Base-by-base conservation (phyloP, 2,888 invertebrate species). In the Eutolmus rufibarbis region DNA sequence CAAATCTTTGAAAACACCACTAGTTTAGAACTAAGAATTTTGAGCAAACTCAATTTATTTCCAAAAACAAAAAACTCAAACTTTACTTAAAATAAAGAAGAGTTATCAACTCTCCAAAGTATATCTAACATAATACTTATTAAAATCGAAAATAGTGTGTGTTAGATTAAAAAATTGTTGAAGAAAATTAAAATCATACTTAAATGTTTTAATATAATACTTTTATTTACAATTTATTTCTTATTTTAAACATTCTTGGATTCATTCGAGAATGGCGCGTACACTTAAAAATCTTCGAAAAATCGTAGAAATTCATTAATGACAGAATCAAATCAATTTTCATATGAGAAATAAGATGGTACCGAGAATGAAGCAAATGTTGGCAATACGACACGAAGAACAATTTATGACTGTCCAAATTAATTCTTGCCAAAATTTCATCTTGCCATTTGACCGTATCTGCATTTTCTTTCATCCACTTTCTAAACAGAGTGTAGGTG, bases 301-400 rank as follows among this genome's bases (percentile, higher is more conserved):
- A 77, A 34, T 77, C 77, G 7, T 43, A 12, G n/a, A 8, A 37
- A 40, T 77, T 77, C 31, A 37, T 40, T 14, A 77, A 14, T 7
- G 77, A 19, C 43, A 77, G n/a, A 23, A 77, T 40, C 8, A n/a
- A 7, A 34, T n/a, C 8, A 8, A n/a, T 19, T 16, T 14, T 40
- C 7, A n/a, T 5, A 12, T 14, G 9, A 37, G 37, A 37, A 37
- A n/a, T n/a, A 37, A 8, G 5, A 7, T 4, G 3, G 8, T 2
- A 14, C 12, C 2, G 12, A 16, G n/a, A 40, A 43, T 28, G n/a
- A 23, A 16, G n/a, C 19, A 23, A 46, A 16, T 37, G 56, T 34
- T 82, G 81, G 14, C 28, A n/a, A 34, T 56, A 82, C n/a, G 81
- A 3, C 2, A 82, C 56, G n/a, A 82, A 82, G 12, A 82, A 82